Evolutionary conservation across 1,140 invertebrate species (phyloP).

Genomic region (Drosophila repletoides): DNA sequence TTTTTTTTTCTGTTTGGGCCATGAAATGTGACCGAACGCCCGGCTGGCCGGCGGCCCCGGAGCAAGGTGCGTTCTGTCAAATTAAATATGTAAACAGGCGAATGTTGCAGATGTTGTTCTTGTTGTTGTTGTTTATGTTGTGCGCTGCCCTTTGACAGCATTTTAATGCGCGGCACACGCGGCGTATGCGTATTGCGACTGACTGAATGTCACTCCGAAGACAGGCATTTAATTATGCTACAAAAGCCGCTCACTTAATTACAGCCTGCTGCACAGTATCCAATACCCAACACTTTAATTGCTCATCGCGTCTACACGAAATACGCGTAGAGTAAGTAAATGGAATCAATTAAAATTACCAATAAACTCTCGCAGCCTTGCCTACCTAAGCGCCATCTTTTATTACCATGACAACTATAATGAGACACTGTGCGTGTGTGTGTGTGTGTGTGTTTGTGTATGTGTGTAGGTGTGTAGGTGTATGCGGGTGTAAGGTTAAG

Average conservation of each 20-base stretch:
- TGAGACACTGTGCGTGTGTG: slow-evolving; percentile 23
- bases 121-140: slow-evolving; percentile 44
- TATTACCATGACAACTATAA: slow-evolving; percentile 35
- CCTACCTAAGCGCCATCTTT: slow-evolving; percentile 22
- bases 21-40: slow-evolving; percentile 47
- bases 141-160: slow-evolving; percentile 33
- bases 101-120: slow-evolving; percentile 31
- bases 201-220: slow-evolving; percentile 14
- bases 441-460: slow-evolving; percentile 13
- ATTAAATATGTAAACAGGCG: slow-evolving; percentile 69
- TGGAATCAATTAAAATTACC: slow-evolving; percentile 63
- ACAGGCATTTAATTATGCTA: slow-evolving; percentile 68
- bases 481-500: slow-evolving; percentile 19
- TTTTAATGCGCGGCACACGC: slow-evolving; percentile 63
- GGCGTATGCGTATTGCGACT: slow-evolving; percentile 59
- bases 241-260: slow-evolving; percentile 71
- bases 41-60: slow-evolving; percentile 8
- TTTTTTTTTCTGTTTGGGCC: slow-evolving; percentile 8
- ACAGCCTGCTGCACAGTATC: slow-evolving; percentile 39
- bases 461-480: slow-evolving; percentile 22
- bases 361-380: slow-evolving; percentile 30
- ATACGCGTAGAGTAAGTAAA: slow-evolving; percentile 41
- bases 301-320: neutral
- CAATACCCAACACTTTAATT: slow-evolving; percentile 5
- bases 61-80: slow-evolving; percentile 57